Evolutionary conservation across 2,113 vertebrate genomes (phyloP).

Genomic region (Corythoichthys intestinalis): DNA sequence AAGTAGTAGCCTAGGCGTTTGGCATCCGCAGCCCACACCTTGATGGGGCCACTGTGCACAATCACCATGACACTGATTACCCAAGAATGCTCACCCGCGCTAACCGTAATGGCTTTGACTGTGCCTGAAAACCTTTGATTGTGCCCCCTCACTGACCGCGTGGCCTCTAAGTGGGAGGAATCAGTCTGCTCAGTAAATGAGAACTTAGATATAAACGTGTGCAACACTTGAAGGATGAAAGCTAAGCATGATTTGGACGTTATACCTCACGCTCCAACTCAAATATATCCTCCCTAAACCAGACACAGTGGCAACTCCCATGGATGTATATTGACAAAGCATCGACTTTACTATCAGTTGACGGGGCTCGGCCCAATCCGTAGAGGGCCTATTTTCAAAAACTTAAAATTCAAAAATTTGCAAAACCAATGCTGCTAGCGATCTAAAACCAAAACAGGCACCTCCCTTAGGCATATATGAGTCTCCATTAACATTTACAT

Average conservation of each 20-base stretch:
- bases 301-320: conserved; percentile 28
- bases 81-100: conserved; percentile 43
- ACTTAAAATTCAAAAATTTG: too few species aligned
- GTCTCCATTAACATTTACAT: too few species aligned
- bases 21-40: conserved; percentile 28
- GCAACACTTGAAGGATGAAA: conserved; percentile 53
- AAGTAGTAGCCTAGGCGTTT: conserved; percentile 26
- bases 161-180: conserved; percentile 29
- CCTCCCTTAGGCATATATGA: too few species aligned
- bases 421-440: too few species aligned
- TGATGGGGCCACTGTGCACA: conserved; percentile 39
- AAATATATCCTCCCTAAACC: conserved; percentile 38
- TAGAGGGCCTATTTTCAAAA: too few species aligned
- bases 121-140: conserved; percentile 53
- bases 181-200: conserved; percentile 50
- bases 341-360: too few species aligned
- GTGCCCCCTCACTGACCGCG: conserved; percentile 43
- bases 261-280: conserved; percentile 37
- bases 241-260: conserved; percentile 33
- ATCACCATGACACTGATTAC: conserved; percentile 64
- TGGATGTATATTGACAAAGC: conserved; percentile 4
- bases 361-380: too few species aligned
- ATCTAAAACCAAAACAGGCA: too few species aligned
- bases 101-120: conserved; percentile 49
- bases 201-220: conserved; percentile 50